Evolutionary conservation across 2,113 vertebrate species (phyloP), one percentile per base, ranked within the genome.

Genomic region (Marmota monax): DNA sequence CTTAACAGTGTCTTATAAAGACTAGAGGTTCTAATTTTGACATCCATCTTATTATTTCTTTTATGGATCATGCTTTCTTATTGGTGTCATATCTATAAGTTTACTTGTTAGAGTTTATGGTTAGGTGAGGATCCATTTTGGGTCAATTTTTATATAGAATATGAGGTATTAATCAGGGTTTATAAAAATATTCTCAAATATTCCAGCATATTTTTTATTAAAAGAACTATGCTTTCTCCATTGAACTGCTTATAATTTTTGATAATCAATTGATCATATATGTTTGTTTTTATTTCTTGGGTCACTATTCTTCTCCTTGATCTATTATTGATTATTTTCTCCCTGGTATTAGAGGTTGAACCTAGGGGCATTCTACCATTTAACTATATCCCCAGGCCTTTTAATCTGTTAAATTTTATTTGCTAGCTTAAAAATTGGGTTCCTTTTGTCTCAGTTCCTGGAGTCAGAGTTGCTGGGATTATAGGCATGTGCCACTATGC

Each of bases 1-100:
- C 74, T 70, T 93, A 80, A 74, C 58, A 69, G 32, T 74, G 5
- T 72, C 48, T 79, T 79, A 69, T 48, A 29, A 92, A 74, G 42
- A 78, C 27, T 7, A 87, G 48, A 94, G 48, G 84, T 92, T 27
- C 82, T 69, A 58, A 87, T 56, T 90, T 90, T 87, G 48, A 80
- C 42, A 20, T 83, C 61, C 42, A 88, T 63, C 63, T 87, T 65
- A 87, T 70, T n/a, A 82, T 45, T 88, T 78, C 8, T 88, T 87
- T 83, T 61, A 88, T 53, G 42, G 67, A 77, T 76, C n/a, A 90
- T 84, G 48, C 3, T 78, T 96, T 76, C 7, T 80, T 9, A 9
- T 32, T 29, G 16, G 61, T 87, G 34, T 88, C 4, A 37, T 32
- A 63, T 77, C 4, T 61, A 51, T 76, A 73, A 70, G 5, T 53